phyloP scores from a whole-genome alignment of 2,113 vertebrate genomes.

The Reinhardtius hippoglossoides region DNA sequence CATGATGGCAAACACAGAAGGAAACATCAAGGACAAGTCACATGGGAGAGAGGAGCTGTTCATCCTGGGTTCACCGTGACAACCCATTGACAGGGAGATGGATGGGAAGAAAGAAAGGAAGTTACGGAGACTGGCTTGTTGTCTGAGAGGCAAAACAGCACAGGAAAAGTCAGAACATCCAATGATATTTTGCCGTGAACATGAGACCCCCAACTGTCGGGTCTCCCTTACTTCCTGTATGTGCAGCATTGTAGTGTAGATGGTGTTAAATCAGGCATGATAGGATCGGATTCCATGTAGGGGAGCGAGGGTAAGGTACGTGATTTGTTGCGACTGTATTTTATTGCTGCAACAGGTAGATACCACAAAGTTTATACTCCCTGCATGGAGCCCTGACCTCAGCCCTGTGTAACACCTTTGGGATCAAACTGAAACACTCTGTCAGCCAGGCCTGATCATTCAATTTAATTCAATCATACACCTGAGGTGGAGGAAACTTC shows the following conservation, averaged over 20 bases:
- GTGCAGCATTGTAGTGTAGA: slow-evolving; percentile 1
- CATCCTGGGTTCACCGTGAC: slow-evolving; percentile 38
- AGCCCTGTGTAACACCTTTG: neutral
- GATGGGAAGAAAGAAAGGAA: slow-evolving; percentile 55
- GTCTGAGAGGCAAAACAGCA: slow-evolving; percentile 32
- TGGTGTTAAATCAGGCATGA: neutral
- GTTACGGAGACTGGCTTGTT: slow-evolving; percentile 41
- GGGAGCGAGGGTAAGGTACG: neutral
- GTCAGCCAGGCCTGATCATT: neutral
- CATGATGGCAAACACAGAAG: slow-evolving; percentile 49
- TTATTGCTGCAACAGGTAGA: neutral
- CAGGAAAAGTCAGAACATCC: slow-evolving; percentile 29
- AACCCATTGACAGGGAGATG: slow-evolving; percentile 25
- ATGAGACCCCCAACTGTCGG: slow-evolving; percentile 34
- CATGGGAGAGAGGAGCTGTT: slow-evolving; percentile 17
- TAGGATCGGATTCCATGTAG: slow-evolving; percentile 4
- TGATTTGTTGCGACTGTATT: neutral
- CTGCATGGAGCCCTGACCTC: neutral
- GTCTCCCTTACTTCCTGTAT: slow-evolving; percentile 51
- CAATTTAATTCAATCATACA: neutral
- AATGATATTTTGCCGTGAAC: slow-evolving; percentile 43
- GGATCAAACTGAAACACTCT: no score
- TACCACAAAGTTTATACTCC: neutral
- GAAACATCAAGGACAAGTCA: slow-evolving; percentile 34
- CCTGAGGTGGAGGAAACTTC: neutral